These are phyloP conservation scores for Drosophila nebulosa DNA, from an alignment of 1,140 invertebrate species.

Conservation along the genomic window DNA sequence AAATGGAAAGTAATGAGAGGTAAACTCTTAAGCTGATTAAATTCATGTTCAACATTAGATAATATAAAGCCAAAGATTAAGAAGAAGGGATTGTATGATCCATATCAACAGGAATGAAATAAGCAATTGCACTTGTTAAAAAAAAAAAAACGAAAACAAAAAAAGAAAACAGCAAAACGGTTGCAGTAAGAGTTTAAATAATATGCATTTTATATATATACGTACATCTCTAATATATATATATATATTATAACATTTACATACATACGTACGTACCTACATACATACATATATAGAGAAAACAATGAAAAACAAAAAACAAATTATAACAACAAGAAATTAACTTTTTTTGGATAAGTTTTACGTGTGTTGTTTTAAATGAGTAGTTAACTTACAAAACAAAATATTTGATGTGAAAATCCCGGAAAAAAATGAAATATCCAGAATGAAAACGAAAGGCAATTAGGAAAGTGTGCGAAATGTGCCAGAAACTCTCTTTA, in stretches of 20 bases:
- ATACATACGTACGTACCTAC: no score
- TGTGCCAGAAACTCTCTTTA: background rate
- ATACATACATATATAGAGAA: conserved; percentile 37
- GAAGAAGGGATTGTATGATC: no score
- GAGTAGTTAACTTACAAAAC: conserved; percentile 21
- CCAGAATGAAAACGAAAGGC: background rate
- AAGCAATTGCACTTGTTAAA: conserved; percentile 68
- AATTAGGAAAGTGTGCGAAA: no score
- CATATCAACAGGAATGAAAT: conserved; percentile 36
- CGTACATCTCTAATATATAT: conserved; percentile 15
- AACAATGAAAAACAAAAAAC: conserved; percentile 6
- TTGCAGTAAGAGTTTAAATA: background rate
- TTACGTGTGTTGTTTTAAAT: conserved; percentile 40
- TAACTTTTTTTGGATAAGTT: conserved; percentile 70
- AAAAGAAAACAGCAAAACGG: conserved; percentile 30
- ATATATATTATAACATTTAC: conserved; percentile 21
- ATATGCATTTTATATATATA: conserved; percentile 17
- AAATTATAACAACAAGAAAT: conserved; percentile 50
- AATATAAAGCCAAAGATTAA: no score
- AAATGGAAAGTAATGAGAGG: no score
- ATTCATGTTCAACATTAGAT: background rate
- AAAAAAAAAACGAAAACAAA: no score
- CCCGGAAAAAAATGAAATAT: no score
- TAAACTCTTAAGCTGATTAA: background rate
- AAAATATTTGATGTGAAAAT: background rate